Base-by-base conservation (phyloP, 2,113 vertebrate species). In the Ovis canadensis region DNA sequence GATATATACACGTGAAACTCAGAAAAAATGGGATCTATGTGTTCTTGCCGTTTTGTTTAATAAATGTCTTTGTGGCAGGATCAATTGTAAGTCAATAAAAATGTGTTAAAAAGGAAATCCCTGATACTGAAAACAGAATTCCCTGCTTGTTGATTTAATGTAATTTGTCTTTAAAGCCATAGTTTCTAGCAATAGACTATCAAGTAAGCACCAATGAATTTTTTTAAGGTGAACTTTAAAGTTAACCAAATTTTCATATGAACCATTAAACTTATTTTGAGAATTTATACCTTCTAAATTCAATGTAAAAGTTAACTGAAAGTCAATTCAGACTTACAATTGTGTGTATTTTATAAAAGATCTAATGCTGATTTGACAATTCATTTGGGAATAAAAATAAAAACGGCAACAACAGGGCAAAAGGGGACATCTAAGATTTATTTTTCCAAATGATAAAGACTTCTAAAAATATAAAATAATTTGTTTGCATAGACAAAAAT, bases 271-370 rank as follows among this genome's bases (percentile, higher is more conserved):
- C 15, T 82, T 64, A 43, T 45, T 95, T 96, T 48, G 5, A 93
- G 89, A 97, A 84, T 60, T n/a, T 71, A 54, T 17, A 25, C 43
- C 78, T 86, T 90, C 55, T 80, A 83, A 8, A 59, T 93, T 91
- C 10, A 87, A 33, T 74, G 93, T 80, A 82, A 71, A 96, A 84
- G 23, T 93, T 88, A 67, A 40, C 23, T 23, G 33, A 60, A 55
- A 74, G 80, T 33, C 50, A 94, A 10, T 86, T 88, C 67, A 88
- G 8, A 59, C 23, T 45, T 43, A 27, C 7, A 84, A 31, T 90
- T 71, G 67, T 40, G 64, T 83, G 14, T 27, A 62, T 96, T 98
- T 96, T 93, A 92, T 7, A 45, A 48, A 97, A 82, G 3, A 89
- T 91, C 3, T 55, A 82, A 84, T 62, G 43, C 0, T 1, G 64